Base-by-base conservation (phyloP, 2,113 vertebrate species). In the Atrichornis clamosus region DNA sequence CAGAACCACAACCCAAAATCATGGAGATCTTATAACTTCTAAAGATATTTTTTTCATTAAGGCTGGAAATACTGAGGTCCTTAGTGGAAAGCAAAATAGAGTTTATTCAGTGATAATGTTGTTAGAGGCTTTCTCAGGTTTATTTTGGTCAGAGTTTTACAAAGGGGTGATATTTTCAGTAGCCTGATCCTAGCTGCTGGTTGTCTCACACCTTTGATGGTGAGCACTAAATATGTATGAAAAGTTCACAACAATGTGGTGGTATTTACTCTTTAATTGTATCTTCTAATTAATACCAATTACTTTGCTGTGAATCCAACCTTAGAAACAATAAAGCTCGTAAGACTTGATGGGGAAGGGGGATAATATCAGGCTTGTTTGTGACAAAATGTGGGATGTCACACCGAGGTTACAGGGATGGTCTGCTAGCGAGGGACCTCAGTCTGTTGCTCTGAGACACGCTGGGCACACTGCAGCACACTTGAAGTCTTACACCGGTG, bases 391-490 rank as follows among this genome's bases (percentile, higher is more conserved):
- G 18, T 67, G 17, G 19, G 32, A 55, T 39, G 19, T 35, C 10
- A 30, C 13, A 11, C 19, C 19, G 33, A 30, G 41, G 13, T 67
- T 72, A 13, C 22, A 0, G 0, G 27, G 16, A 19, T 17, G 10
- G 7, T 37, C 16, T 73, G 16, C 27, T 26, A 30, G 13, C 0
- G 0, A 67, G 12, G 22, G 26, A 52, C 15, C 58, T 64, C 72
- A 77, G 26, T 24, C 37, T 58, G 13, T 41, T 24, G 10, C 26
- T 77, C 23, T 47, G 30, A 72, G 30, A 28, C 3, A 5, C 42
- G 46, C 15, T 65, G 15, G 13, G 41, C n/a, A n/a, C 64, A 46
- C 42, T 65, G 42, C 42, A 65, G 21, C 21, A 65, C 63, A 65
- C 63, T 24, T 44, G 19, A 33, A 65, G 10, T 24, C 32, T 65